Percentiles rank a stretch among this genome's conserved stretches.
phyloP scores from a whole-genome alignment of 1,140 invertebrate species.

The Penaeus indicus region DNA sequence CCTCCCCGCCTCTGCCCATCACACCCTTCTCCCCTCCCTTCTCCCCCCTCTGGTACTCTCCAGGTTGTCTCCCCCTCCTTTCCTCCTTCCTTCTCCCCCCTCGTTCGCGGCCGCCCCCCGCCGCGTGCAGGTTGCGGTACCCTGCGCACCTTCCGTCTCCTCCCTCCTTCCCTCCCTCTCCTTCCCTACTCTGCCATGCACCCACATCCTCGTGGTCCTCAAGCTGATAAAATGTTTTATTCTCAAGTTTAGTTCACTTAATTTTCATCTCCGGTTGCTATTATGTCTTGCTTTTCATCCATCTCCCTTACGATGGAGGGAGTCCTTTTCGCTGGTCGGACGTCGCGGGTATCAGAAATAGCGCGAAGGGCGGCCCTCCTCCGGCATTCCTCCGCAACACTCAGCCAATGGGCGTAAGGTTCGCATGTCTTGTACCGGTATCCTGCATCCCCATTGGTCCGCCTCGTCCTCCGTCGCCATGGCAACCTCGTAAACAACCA shows the following conservation, averaged over 20 bases:
- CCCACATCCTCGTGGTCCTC: not conserved
- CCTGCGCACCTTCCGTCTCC: conserved; percentile 19
- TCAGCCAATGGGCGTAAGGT: conserved; percentile 36
- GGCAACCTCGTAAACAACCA: conserved; percentile 56
- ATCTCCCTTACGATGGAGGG: too few relatives aligned
- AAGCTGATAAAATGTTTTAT: not conserved
- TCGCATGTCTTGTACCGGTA: conserved; percentile 33
- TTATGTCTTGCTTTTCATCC: too few relatives aligned
- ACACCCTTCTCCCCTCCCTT: not conserved
- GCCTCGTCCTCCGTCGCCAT: conserved; percentile 31
- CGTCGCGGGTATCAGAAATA: conserved; percentile 36
- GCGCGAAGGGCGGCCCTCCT: conserved; percentile 28
- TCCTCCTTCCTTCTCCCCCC: not conserved
- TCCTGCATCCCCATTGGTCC: conserved; percentile 23
- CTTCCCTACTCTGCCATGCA: not conserved
- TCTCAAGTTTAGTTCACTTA: not conserved
- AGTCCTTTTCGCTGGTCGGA: not conserved
- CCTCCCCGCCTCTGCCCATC: not conserved
- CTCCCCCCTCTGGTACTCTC: not conserved
- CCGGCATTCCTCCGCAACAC: conserved; percentile 42
- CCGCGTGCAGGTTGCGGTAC: conserved; percentile 1
- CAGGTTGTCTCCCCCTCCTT: not conserved
- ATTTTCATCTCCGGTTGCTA: not conserved
- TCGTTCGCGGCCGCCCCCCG: not conserved
- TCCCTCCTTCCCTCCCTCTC: not conserved